A percentile compares a stretch with the other conserved stretches of the same genome.
phyloP scores from a whole-genome alignment of 2,888 invertebrate species.

The Parnassius mnemosyne region DNA sequence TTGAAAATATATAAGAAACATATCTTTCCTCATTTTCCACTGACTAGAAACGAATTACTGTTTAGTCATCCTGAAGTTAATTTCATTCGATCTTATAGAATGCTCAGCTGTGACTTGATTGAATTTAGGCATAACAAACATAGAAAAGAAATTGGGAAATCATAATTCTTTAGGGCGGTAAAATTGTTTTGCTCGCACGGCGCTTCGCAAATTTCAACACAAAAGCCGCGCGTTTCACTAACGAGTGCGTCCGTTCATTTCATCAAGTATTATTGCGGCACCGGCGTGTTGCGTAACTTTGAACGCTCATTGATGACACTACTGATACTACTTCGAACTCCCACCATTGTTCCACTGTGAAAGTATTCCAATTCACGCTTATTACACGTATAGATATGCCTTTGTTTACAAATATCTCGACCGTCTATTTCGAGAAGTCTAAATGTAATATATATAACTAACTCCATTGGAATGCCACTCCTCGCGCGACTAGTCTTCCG shows the following conservation, averaged over 20 bases:
- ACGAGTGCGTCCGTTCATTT: constrained; percentile 13
- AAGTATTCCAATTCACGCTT: constrained; percentile 12
- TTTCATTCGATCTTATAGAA: too few relatives aligned
- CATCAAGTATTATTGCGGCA: constrained; percentile 11
- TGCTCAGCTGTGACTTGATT: too few relatives aligned
- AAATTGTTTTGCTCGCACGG: too few relatives aligned
- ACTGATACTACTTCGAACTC: constrained; percentile 18
- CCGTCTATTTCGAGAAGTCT: constrained; percentile 15
- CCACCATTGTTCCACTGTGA: constrained; percentile 23
- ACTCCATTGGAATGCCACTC: constrained; percentile 7
- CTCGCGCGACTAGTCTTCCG: background rate
- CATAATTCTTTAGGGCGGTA: too few relatives aligned
- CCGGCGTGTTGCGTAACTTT: constrained; percentile 5
- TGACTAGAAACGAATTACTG: too few relatives aligned
- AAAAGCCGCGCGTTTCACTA: constrained; percentile 11
- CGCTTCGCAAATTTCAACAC: background rate
- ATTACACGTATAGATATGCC: constrained; percentile 2
- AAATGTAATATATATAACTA: constrained; percentile 7
- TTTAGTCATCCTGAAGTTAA: too few relatives aligned
- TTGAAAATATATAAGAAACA: too few relatives aligned
- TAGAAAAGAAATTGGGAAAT: too few relatives aligned
- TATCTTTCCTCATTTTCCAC: too few relatives aligned
- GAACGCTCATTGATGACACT: constrained; percentile 15
- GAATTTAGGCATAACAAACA: too few relatives aligned
- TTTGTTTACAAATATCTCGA: constrained; percentile 25